Percentiles rank a stretch among this genome's conserved stretches.
Evolutionary conservation across 2,888 invertebrate genomes (phyloP).

Genomic region (Lamellibrachia columna): DNA sequence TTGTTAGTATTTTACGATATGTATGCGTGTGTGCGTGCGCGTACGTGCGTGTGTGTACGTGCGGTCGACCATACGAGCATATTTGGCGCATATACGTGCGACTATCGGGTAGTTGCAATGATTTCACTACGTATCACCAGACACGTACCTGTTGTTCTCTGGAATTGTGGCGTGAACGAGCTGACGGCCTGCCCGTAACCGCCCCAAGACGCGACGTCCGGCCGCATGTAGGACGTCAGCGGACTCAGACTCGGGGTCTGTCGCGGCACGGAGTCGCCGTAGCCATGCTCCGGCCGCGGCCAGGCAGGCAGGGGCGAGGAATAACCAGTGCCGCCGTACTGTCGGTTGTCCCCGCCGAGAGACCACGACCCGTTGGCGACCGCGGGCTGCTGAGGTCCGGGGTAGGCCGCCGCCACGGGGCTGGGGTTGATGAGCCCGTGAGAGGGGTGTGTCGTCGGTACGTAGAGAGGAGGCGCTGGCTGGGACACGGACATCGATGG

Average conservation of each 20-base stretch:
- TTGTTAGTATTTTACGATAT: too few relatives aligned
- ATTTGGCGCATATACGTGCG: too few relatives aligned
- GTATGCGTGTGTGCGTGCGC: too few relatives aligned
- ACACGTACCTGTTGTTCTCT: neutral
- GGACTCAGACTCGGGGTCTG: neutral
- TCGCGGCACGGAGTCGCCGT: neutral
- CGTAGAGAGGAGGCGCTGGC: constrained; percentile 1
- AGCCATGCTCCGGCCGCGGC: constrained; percentile 1
- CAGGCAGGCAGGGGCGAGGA: neutral
- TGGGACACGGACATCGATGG: neutral
- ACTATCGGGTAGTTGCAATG: too few relatives aligned
- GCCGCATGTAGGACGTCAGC: constrained; percentile 1
- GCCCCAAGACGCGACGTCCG: neutral
- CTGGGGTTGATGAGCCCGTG: neutral
- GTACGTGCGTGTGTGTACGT: too few relatives aligned
- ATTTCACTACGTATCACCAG: neutral
- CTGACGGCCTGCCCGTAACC: neutral
- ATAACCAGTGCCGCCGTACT: neutral
- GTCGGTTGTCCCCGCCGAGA: neutral
- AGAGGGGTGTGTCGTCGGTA: neutral
- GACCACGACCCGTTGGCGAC: neutral
- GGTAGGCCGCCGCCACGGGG: neutral
- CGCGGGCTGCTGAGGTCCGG: neutral
- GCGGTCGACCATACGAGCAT: too few relatives aligned
- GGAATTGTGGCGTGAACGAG: neutral